Base-by-base conservation (phyloP, 2,113 vertebrate genomes). In the Psittacus erithacus region DNA sequence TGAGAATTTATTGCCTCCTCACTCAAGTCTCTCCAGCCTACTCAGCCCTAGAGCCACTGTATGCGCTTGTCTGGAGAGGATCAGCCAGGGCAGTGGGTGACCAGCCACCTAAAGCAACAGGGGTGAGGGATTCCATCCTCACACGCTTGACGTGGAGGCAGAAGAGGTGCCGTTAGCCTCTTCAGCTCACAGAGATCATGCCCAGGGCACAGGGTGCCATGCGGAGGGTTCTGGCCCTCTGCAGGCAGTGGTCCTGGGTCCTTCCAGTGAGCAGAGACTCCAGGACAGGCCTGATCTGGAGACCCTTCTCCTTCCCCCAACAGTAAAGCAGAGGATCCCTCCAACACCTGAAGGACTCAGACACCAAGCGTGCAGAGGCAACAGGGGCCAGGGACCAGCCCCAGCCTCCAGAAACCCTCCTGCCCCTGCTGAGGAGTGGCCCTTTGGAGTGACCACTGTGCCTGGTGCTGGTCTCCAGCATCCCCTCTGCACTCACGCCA, bases 391-490 rank as follows among this genome's bases (percentile, higher is more conserved):
- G 38, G 38, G 44, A 53, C 17, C 5, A 1, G 49, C 19, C 38
- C 14, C 41, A 65, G 33, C 17, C 10, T 17, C 5, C 11, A 22
- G 49, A 17, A 63, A 8, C 28, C 49, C 52, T 81, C n/a, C 55
- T 60, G 0, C 14, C 39, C 2, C 7, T 31, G 33, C 70, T 3
- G 2, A 28, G 31, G 59, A 87, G 46, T 0, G 4, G 49, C n/a
- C 43, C 28, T 79, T 67, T 0, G 0, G 57, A 49, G 78, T 1
- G 8, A 24, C 50, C 62, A 19, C 28, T 1, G 0, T 13, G 24
- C 3, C 71, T 18, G 19, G 17, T 41, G 69, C 3, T 57, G 25
- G 44, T 60, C 43, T 59, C 41, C 57, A 63, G 70, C 52, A 82
- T 3, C n/a, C 57, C 3, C 35, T 52, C 43, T 18, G 29, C 43